Evolutionary conservation across 2,797 vertebrate genomes (phyloP).

Genomic region (Aselliscus stoliczkanus): DNA sequence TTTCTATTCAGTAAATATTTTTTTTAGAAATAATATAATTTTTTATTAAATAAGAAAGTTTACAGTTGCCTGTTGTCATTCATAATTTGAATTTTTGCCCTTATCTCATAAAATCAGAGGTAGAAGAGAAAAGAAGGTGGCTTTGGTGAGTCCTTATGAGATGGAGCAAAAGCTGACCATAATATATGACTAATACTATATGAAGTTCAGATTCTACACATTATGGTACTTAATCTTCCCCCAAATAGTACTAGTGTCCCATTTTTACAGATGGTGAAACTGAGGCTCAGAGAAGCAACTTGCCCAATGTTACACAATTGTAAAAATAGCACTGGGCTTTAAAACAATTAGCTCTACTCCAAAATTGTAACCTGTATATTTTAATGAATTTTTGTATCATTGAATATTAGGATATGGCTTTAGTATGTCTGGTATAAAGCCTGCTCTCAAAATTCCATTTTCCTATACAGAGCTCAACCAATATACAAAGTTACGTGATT

Average conservation of each 20-base stretch:
- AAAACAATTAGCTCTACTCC: not conserved
- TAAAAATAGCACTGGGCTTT: not conserved
- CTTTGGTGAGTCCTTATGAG: not conserved
- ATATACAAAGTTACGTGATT: not conserved
- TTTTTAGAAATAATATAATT: conserved; percentile 4
- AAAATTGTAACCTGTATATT: not conserved
- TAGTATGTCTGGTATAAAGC: not conserved
- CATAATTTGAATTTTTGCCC: not conserved
- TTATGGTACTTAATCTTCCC: not conserved
- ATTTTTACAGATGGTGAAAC: not conserved
- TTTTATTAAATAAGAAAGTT: not conserved
- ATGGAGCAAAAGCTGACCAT: not conserved
- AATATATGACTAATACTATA: not conserved
- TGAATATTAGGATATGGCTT: not conserved
- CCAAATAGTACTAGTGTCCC: not conserved
- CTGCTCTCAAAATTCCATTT: not conserved
- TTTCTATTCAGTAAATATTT: conserved; percentile 29
- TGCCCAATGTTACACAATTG: not conserved
- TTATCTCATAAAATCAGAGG: not conserved
- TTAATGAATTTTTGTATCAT: not conserved
- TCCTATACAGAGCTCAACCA: not conserved
- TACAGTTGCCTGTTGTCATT: not conserved
- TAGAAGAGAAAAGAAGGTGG: not conserved
- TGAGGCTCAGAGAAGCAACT: not conserved
- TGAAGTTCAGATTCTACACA: not conserved